Percentiles rank a stretch among this genome's conserved stretches.
Conservation (phyloP, 2,888 invertebrate species). For the Oxytorus armatus region DNA sequence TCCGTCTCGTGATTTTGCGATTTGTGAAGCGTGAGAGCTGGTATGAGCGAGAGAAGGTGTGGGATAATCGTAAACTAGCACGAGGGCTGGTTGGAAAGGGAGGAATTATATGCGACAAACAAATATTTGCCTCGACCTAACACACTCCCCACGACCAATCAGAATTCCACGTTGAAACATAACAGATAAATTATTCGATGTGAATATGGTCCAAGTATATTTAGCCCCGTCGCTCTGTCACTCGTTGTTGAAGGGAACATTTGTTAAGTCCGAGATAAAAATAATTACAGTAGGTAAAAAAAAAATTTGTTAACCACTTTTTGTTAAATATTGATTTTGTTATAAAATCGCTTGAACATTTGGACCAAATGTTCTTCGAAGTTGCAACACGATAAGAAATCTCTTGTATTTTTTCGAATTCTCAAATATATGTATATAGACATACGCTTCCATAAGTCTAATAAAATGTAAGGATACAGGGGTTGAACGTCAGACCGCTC, state of each 20-base stretch:
- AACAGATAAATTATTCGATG: too few species aligned
- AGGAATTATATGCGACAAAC: slow-evolving; percentile 26
- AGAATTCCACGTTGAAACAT: neutral
- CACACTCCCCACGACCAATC: slow-evolving; percentile 1
- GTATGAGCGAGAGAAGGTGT: slow-evolving; percentile 1
- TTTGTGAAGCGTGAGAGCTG: slow-evolving; percentile 44
- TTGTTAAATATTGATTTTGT: too few species aligned
- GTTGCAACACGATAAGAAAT: neutral
- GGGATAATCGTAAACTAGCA: neutral
- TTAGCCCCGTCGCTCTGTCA: too few species aligned
- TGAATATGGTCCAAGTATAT: too few species aligned
- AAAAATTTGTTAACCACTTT: too few species aligned
- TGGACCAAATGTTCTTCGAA: neutral
- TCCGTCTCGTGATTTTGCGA: slow-evolving; percentile 51
- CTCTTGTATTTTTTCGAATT: slow-evolving; percentile 12
- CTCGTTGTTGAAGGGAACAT: too few species aligned
- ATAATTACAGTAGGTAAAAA: too few species aligned
- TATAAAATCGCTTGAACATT: neutral
- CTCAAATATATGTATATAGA: too few species aligned
- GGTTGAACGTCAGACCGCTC: slow-evolving; percentile 48
- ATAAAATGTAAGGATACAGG: slow-evolving; percentile 63
- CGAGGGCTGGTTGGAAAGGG: neutral
- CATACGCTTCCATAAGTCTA: slow-evolving; percentile 53
- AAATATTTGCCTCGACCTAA: slow-evolving; percentile 45
- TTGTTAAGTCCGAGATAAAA: neutral